phyloP scores from a whole-genome alignment of 2,888 invertebrate genomes.

The Idaea aversata region DNA sequence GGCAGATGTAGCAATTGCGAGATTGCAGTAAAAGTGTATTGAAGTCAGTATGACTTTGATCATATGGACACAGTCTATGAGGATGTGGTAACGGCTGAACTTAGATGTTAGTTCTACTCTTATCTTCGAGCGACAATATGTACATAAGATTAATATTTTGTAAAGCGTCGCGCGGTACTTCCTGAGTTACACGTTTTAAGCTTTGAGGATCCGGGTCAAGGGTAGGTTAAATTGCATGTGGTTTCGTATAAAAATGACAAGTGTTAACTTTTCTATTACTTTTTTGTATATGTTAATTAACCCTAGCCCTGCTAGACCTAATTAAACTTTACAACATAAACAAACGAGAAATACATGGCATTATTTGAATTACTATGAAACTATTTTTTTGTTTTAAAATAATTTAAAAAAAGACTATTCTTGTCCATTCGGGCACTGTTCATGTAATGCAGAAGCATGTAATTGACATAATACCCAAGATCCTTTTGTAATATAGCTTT shows the following conservation, averaged over 20 bases:
- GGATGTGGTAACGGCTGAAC: conserved; percentile 29
- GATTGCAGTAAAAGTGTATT: background rate
- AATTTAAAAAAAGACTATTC: background rate
- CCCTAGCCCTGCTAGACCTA: background rate
- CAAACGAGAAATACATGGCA: conserved; percentile 1
- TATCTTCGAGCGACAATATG: conserved; percentile 80
- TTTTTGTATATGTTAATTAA: background rate
- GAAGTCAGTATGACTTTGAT: background rate
- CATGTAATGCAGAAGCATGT: background rate
- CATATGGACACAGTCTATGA: conserved; percentile 10
- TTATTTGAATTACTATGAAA: no score
- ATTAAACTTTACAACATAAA: conserved; percentile 5
- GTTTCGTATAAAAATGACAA: background rate
- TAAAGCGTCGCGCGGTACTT: conserved; percentile 63
- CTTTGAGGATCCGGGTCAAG: conserved; percentile 30
- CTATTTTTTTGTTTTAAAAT: no score
- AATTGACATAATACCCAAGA: conserved; percentile 17
- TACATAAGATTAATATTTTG: conserved; percentile 79
- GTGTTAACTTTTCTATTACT: background rate
- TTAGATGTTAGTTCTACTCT: conserved; percentile 67
- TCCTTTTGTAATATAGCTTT: conserved; percentile 45
- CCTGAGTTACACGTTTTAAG: conserved; percentile 31
- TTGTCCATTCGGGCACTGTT: background rate
- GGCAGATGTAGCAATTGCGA: background rate
- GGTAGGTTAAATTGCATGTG: conserved; percentile 9